These are phyloP conservation scores for Leptopterna dolabrata DNA, from an alignment of 2,888 invertebrate species.

Conservation along the genomic window DNA sequence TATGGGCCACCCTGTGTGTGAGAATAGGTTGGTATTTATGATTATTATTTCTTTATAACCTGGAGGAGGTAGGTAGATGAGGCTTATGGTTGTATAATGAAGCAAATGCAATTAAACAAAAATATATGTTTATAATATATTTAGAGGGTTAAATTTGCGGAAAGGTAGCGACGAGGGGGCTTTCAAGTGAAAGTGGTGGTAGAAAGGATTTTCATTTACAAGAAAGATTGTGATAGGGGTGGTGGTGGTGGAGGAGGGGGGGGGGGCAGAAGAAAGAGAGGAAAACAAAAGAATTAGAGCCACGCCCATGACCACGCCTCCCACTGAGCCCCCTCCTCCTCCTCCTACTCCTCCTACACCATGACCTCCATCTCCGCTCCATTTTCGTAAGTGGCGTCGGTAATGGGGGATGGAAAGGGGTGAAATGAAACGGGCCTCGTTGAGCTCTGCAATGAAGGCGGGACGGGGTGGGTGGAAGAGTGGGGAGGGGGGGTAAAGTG, in stretches of 20 bases:
- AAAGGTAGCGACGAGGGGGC: not conserved
- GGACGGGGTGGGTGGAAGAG: not conserved
- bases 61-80: too few relatives aligned
- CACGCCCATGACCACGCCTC: conserved; percentile 4
- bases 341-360: not conserved
- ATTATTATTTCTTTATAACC: too few relatives aligned
- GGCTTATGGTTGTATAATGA: too few relatives aligned
- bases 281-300: not conserved
- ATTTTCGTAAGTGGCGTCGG: conserved; percentile 18
- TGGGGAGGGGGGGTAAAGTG: not conserved
- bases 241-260: not conserved
- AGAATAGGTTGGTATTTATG: too few relatives aligned
- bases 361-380: not conserved
- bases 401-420: conserved; percentile 9
- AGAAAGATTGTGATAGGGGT: not conserved
- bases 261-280: not conserved
- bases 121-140: too few relatives aligned
- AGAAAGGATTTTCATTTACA: not conserved
- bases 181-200: not conserved
- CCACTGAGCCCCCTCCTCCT: not conserved
- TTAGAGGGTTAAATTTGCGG: not conserved
- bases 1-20: too few relatives aligned
- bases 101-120: too few relatives aligned
- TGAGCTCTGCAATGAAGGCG: not conserved
- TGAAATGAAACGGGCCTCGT: not conserved